Evolutionary conservation across 2,113 vertebrate genomes (phyloP).

Genomic region (Erinaceus europaeus): DNA sequence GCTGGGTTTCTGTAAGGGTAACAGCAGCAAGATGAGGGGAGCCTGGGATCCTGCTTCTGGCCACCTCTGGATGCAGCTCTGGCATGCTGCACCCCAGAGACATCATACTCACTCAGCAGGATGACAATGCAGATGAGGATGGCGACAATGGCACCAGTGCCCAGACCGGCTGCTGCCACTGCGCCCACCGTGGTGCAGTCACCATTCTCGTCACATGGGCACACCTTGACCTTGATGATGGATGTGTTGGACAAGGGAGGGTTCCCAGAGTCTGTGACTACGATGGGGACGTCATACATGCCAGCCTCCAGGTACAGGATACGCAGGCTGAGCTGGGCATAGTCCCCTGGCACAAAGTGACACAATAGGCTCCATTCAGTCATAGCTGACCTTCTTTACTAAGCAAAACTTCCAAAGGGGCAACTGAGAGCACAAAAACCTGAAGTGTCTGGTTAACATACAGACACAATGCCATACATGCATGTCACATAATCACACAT

Average conservation of each 20-base stretch:
- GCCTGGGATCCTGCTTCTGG: accelerated
- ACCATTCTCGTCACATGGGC: constrained; percentile 93
- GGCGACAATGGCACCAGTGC: constrained; percentile 94
- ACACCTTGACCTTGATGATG: constrained; percentile 96
- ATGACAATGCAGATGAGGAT: constrained; percentile 96
- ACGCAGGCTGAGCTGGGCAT: constrained; percentile 90
- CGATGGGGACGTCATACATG: constrained; percentile 93
- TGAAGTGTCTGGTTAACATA: too few species aligned
- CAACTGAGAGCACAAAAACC: too few species aligned
- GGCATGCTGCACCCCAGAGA: accelerated
- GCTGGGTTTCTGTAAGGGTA: background rate
- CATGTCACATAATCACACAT: too few species aligned
- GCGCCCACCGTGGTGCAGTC: constrained; percentile 94
- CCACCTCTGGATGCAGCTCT: accelerated
- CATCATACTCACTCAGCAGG: constrained; percentile 91
- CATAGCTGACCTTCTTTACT: too few species aligned
- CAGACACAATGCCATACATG: too few species aligned
- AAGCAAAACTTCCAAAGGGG: too few species aligned
- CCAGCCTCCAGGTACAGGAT: constrained; percentile 94
- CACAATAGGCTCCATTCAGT: background rate
- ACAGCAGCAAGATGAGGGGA: too few species aligned
- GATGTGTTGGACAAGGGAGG: constrained; percentile 94
- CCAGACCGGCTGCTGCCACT: constrained; percentile 91
- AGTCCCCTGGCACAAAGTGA: constrained; percentile 85
- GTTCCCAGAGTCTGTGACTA: constrained; percentile 95